Evolutionary conservation across 2,888 invertebrate genomes (phyloP).

Genomic region (Melanostoma mellinum): DNA sequence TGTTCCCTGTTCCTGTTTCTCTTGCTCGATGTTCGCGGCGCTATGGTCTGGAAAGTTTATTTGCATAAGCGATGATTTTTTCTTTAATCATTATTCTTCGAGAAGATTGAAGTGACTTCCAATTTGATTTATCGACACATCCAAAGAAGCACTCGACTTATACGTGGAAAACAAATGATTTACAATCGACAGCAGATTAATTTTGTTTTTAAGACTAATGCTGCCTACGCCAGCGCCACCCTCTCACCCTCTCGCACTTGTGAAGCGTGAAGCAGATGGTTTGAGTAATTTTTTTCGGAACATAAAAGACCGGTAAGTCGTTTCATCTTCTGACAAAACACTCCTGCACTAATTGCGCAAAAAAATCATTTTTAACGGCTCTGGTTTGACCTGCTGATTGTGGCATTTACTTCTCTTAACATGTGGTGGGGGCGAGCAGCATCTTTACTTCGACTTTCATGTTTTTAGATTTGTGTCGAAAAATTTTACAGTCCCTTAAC

Average conservation of each 20-base stretch:
- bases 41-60: constrained; percentile 21
- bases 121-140: constrained; percentile 53
- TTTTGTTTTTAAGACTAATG: constrained; percentile 6
- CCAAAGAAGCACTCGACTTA: constrained; percentile 29
- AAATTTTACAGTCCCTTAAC: constrained; percentile 46
- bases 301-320: constrained; percentile 9
- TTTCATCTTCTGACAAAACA: constrained; percentile 26
- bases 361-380: constrained; percentile 40
- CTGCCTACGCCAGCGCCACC: background rate
- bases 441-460: background rate
- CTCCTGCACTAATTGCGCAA: constrained; percentile 35
- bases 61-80: constrained; percentile 52
- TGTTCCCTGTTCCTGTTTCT: constrained; percentile 12
- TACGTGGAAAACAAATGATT: constrained; percentile 34
- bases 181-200: constrained; percentile 49
- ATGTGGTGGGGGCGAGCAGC: constrained; percentile 3
- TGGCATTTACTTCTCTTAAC: constrained; percentile 30
- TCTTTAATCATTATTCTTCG: constrained; percentile 14
- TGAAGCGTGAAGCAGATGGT: background rate
- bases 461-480: constrained; percentile 19
- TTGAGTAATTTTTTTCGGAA: background rate
- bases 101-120: constrained; percentile 27
- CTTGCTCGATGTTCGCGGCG: background rate
- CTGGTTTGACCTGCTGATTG: constrained; percentile 36
- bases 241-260: background rate